Evolutionary conservation across 1,140 invertebrate species (phyloP).

Genomic region (Eufriesea mexicana): DNA sequence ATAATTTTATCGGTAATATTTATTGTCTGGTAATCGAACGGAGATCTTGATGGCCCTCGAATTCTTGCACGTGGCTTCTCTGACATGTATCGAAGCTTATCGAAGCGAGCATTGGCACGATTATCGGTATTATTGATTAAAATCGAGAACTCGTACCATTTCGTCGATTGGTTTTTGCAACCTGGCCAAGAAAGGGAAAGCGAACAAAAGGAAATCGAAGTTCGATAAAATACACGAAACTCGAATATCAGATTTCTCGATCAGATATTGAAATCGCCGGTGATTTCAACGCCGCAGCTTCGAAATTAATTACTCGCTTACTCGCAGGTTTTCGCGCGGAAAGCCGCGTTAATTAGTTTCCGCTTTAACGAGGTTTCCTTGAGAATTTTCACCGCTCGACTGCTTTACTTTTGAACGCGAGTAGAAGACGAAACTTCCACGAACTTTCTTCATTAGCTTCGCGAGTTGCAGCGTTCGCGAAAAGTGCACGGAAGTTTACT

Average conservation of each 20-base stretch:
- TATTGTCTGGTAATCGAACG: conserved; percentile 32
- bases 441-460: conserved; percentile 27
- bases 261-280: conserved; percentile 27
- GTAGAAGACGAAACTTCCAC: neutral
- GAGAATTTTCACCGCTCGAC: neutral
- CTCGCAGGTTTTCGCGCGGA: neutral
- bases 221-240: neutral
- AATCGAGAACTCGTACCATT: neutral
- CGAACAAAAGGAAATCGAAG: neutral
- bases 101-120: neutral
- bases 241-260: neutral
- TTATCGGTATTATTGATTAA: conserved; percentile 27
- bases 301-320: neutral
- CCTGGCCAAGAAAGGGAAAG: neutral
- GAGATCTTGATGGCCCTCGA: conserved; percentile 38
- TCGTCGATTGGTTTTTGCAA: neutral
- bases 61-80: conserved; percentile 54
- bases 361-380: neutral
- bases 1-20: conserved; percentile 17
- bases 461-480: neutral
- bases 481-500: neutral
- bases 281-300: conserved; percentile 52
- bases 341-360: neutral
- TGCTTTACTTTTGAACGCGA: neutral
- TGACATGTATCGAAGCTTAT: conserved; percentile 42